Conservation (phyloP, 2,797 vertebrate species). For the Haliaeetus vocifer region DNA sequence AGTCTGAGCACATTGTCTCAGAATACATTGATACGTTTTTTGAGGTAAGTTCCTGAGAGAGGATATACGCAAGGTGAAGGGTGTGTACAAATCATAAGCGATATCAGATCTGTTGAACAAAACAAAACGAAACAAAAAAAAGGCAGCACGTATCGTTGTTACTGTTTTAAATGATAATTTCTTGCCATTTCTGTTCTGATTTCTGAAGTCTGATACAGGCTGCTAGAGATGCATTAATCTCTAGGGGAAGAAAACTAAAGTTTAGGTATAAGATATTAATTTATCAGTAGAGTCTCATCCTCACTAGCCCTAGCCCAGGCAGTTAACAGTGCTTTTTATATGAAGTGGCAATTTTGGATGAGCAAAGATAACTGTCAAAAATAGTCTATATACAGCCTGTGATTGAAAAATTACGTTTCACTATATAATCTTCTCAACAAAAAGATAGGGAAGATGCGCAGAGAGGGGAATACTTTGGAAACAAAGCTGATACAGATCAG, state of each 20-base stretch:
- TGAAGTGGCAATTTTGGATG: not conserved
- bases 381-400: not conserved
- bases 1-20: conserved; percentile 96
- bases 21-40: conserved; percentile 98
- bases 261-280: not conserved
- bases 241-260: not conserved
- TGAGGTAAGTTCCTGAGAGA: conserved; percentile 79
- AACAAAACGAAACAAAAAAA: not conserved
- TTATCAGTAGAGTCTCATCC: not conserved
- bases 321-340: not conserved
- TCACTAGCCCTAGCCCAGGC: not conserved
- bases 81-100: not conserved
- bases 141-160: accelerated
- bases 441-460: not conserved
- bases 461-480: not conserved
- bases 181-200: not conserved
- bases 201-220: not conserved
- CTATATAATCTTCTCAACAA: not conserved
- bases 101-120: not conserved
- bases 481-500: not conserved
- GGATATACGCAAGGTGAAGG: not conserved
- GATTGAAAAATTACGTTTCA: not conserved
- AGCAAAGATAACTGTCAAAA: not conserved
- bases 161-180: not conserved
- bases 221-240: not conserved